Percentiles rank a stretch among this genome's conserved stretches.
phyloP scores from a whole-genome alignment of 2,113 vertebrate genomes.

The Lagopus muta region DNA sequence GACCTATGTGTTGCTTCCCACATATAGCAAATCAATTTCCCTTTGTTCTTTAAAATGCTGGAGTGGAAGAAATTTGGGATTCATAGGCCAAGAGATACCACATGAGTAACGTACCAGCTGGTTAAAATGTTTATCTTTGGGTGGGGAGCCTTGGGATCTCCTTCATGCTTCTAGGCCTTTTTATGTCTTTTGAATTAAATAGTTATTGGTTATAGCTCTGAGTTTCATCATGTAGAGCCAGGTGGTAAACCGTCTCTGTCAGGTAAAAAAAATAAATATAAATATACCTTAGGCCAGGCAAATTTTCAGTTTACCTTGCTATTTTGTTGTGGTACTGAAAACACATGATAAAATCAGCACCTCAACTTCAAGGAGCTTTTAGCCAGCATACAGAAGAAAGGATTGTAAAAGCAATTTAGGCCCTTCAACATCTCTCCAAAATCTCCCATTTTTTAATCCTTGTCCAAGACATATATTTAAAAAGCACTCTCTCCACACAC shows the following conservation, averaged over 20 bases:
- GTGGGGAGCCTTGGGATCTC: background rate
- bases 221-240: background rate
- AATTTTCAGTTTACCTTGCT: background rate
- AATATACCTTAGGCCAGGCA: background rate
- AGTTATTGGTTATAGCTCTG: background rate
- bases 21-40: background rate
- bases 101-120: background rate
- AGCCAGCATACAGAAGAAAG: background rate
- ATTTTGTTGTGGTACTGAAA: slow-evolving; percentile 22
- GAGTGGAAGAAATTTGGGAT: background rate
- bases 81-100: background rate
- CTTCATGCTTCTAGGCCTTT: background rate
- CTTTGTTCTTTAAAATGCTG: background rate
- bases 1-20: rapidly evolving
- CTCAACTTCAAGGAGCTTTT: background rate
- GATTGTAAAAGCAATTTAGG: background rate
- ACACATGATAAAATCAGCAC: background rate
- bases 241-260: slow-evolving; percentile 7
- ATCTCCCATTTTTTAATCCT: slow-evolving; percentile 9
- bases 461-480: background rate
- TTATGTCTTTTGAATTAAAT: background rate
- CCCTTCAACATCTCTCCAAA: background rate
- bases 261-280: slow-evolving; percentile 1
- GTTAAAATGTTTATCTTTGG: background rate
- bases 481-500: background rate